These are phyloP conservation scores for Dufourea novaeangliae DNA, from an alignment of 1,140 invertebrate species.

Conservation along the genomic window DNA sequence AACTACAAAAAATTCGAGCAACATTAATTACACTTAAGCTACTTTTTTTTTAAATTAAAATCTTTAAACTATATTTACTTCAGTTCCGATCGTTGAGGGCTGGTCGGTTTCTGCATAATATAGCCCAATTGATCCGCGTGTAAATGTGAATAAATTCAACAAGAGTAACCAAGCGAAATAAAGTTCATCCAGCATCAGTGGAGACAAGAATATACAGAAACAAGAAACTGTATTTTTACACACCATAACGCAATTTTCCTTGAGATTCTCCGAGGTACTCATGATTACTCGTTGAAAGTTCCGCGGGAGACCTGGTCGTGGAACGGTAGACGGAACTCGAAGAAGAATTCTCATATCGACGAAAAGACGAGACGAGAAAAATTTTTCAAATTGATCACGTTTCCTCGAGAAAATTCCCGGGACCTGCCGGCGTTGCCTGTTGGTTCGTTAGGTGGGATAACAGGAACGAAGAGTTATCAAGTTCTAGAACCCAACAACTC, in stretches of 20 bases:
- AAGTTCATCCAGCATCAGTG: no score
- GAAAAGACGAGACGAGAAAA: background rate
- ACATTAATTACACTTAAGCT: no score
- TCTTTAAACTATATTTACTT: no score
- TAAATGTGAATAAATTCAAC: no score
- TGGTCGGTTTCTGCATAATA: no score
- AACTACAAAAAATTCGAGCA: no score
- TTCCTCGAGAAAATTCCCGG: background rate
- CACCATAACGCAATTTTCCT: background rate
- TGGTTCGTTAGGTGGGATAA: slow-evolving; percentile 25
- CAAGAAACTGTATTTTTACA: background rate
- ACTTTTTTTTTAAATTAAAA: no score
- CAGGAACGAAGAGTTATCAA: background rate
- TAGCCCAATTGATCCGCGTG: no score
- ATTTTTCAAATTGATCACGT: slow-evolving; percentile 24
- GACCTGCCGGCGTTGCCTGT: background rate
- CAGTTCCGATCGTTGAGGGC: no score
- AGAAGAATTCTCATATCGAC: slow-evolving; percentile 8
- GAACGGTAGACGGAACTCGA: background rate
- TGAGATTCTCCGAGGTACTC: background rate
- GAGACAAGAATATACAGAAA: no score
- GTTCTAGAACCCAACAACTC: no score
- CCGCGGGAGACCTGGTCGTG: background rate
- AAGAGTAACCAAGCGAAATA: background rate
- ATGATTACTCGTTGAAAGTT: background rate